Evolutionary conservation across 23 tunicate species (phyloP), one percentile per base, ranked within the genome.

Genomic region (Phallusia fumigata): DNA sequence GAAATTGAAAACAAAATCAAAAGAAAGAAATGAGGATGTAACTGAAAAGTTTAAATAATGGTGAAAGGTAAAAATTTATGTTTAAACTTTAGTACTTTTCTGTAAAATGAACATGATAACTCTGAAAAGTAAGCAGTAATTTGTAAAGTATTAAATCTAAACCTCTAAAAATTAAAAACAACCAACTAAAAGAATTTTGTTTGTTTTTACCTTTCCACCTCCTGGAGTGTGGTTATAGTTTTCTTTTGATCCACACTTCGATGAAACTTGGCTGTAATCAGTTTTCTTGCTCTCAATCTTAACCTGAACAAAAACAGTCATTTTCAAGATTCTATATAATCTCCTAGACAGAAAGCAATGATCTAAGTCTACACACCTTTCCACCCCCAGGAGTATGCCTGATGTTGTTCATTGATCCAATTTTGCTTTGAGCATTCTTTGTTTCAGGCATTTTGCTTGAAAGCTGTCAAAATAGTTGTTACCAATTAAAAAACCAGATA

Each of bases 321-420:
- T n/a, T n/a, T n/a, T n/a, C n/a, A n/a, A n/a, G n/a, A n/a, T n/a
- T n/a, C n/a, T n/a, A n/a, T n/a, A n/a, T n/a, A n/a, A n/a, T n/a
- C n/a, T n/a, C n/a, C n/a, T n/a, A n/a, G n/a, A n/a, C n/a, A n/a
- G n/a, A n/a, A n/a, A n/a, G 47, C 10, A 40, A 3, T 40, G 10
- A 40, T 40, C 10, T 40, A 5, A 5, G 10, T 40, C 5, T 6
- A 58, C 73, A 0, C 53, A 95, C 95, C 44, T 95, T 95, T 34
- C 98, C 98, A 2, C 98, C 98, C 13, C 95, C 88, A 5, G 98
- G 98, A 15, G 90, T 86, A 76, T 95, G 91, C 19, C 82, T 95
- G 44, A 83, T 76, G 79, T 95, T 95, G 78, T 86, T 76, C 75
- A 95, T 31, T 0, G 94, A 88, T 19, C 98, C 98, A 65, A 89